Conservation (phyloP, 2,888 invertebrate genomes). For the Melitaea athalia region DNA sequence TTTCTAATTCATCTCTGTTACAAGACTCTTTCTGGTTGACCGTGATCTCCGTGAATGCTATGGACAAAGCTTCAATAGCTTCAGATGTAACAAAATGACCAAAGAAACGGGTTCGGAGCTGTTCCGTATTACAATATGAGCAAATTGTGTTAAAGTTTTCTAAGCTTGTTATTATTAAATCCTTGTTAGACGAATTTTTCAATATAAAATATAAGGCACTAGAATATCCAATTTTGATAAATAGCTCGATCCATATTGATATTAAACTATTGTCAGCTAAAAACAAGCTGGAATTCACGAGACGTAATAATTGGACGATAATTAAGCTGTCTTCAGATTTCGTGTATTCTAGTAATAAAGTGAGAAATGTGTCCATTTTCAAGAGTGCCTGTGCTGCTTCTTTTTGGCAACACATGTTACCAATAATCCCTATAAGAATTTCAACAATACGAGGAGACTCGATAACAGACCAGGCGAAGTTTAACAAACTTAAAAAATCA, state of each 20-base stretch:
- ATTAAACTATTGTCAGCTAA: constrained; percentile 66
- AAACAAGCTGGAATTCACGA: constrained; percentile 83
- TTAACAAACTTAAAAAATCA: constrained; percentile 85
- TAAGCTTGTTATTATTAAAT: constrained; percentile 80
- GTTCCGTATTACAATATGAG: constrained; percentile 66
- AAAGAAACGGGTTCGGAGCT: constrained; percentile 57
- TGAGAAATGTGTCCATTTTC: constrained; percentile 80
- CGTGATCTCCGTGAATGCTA: constrained; percentile 62
- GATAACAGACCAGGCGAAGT: constrained; percentile 80
- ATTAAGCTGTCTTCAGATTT: constrained; percentile 86
- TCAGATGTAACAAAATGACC: constrained; percentile 62
- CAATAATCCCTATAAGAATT: constrained; percentile 91
- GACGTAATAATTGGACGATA: constrained; percentile 87
- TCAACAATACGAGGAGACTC: constrained; percentile 87
- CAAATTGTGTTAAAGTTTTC: constrained; percentile 83
- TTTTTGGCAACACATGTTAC: constrained; percentile 89
- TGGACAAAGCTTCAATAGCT: constrained; percentile 57
- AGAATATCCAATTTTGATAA: constrained; percentile 75
- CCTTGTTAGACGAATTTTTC: constrained; percentile 86
- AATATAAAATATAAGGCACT: constrained; percentile 87
- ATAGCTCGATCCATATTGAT: constrained; percentile 71
- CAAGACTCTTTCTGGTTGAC: constrained; percentile 55
- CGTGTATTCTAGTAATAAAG: constrained; percentile 79
- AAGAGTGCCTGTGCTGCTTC: constrained; percentile 82
- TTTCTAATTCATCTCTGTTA: constrained; percentile 62